phyloP scores from a whole-genome alignment of 30 jellyfish, hydroid and myxozoan genomes.

The Turritopsis dohrnii region DNA sequence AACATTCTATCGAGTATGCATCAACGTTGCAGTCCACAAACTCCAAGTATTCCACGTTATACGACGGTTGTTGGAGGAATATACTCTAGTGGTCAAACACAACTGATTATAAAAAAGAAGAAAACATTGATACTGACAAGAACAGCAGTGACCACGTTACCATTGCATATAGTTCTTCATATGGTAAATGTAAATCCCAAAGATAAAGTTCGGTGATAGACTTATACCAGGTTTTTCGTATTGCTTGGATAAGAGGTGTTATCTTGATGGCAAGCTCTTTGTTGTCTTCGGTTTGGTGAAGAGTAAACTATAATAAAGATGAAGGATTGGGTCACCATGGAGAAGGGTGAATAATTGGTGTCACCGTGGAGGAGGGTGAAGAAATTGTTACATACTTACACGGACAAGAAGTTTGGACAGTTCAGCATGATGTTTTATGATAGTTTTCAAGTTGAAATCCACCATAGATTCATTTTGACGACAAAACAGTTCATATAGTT shows the following conservation, averaged over 20 bases:
- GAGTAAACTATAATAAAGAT: not conserved
- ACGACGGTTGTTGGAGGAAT: slow-evolving; percentile 48
- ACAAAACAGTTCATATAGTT: slow-evolving; percentile 36
- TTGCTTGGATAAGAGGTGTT: slow-evolving; percentile 49
- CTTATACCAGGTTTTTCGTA: slow-evolving; percentile 46
- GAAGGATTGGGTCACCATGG: not conserved
- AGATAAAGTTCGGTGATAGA: slow-evolving; percentile 48
- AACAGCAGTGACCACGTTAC: slow-evolving; percentile 26
- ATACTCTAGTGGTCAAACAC: slow-evolving; percentile 26
- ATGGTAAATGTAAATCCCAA: slow-evolving; percentile 61
- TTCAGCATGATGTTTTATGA: slow-evolving; percentile 20
- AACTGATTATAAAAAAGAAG: not conserved
- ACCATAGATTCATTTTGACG: slow-evolving; percentile 27
- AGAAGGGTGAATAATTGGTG: not conserved
- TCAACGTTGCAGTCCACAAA: slow-evolving; percentile 70
- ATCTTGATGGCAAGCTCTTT: slow-evolving; percentile 39
- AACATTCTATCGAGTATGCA: slow-evolving; percentile 40
- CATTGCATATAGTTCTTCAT: slow-evolving; percentile 61
- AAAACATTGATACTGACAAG: not conserved
- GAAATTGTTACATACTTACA: slow-evolving; percentile 35
- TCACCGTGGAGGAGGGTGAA: not conserved
- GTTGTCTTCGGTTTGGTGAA: slow-evolving; percentile 21
- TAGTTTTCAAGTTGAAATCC: slow-evolving; percentile 31
- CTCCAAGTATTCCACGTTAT: slow-evolving; percentile 48
- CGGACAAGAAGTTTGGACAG: slow-evolving; percentile 34